A percentile compares a stretch with the other conserved stretches of the same genome.
phyloP scores from a whole-genome alignment of 2,888 invertebrate species.

The Macroteleia sp. region DNA sequence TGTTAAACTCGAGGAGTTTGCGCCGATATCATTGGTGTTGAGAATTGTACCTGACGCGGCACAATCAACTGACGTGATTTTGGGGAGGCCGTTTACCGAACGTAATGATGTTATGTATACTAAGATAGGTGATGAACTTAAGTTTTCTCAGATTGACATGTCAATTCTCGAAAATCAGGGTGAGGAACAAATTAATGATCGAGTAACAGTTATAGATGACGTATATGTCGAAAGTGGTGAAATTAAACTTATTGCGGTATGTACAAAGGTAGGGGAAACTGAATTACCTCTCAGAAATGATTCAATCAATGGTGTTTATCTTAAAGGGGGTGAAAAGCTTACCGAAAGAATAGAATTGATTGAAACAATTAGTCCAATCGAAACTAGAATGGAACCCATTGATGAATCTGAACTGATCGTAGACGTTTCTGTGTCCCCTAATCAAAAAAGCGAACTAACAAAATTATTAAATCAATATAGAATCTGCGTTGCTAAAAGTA shows the following conservation, averaged over 20 bases:
- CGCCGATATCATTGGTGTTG: not conserved
- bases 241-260: not conserved
- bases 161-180: not conserved
- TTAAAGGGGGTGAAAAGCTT: not conserved
- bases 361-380: not conserved
- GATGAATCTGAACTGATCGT: slow-evolving; percentile 3
- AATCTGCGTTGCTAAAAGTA: slow-evolving; percentile 7
- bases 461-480: slow-evolving; percentile 25
- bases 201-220: not conserved
- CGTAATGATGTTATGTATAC: slow-evolving; percentile 3
- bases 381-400: not conserved
- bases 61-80: slow-evolving; percentile 3
- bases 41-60: slow-evolving; percentile 3
- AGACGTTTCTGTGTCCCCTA: not conserved
- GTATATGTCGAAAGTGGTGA: not conserved
- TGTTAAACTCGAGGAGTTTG: not conserved
- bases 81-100: slow-evolving; percentile 25
- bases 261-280: not conserved
- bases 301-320: not conserved
- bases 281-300: not conserved
- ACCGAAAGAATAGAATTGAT: not conserved
- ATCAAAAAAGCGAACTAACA: not conserved
- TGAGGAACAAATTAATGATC: not conserved
- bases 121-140: not conserved
- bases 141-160: not conserved